phyloP scores from a whole-genome alignment of 1,140 invertebrate genomes.

The Subanguina moxae region DNA sequence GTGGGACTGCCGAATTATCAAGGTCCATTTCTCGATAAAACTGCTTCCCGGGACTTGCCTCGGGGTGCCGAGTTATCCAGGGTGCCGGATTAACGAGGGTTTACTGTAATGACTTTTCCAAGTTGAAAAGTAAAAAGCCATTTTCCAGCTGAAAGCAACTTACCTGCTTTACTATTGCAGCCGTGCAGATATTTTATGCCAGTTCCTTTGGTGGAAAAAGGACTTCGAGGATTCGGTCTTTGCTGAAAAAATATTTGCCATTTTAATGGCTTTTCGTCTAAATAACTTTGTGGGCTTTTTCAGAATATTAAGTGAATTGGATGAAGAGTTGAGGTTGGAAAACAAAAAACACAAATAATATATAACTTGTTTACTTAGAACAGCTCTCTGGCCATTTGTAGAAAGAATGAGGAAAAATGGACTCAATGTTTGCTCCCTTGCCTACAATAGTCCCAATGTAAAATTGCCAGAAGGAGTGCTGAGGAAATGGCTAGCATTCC shows the following conservation, averaged over 20 bases:
- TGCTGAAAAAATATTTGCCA: neutral
- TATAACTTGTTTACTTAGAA: neutral
- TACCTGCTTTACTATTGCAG: neutral
- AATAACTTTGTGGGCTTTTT: neutral
- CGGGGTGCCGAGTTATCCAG: too few relatives aligned
- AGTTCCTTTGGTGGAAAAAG: neutral
- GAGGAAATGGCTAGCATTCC: slow-evolving; percentile 4
- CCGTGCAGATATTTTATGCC: neutral
- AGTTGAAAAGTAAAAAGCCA: neutral
- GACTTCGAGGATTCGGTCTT: neutral
- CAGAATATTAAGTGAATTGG: neutral
- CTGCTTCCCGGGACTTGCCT: too few relatives aligned
- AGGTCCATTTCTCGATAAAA: too few relatives aligned
- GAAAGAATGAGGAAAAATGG: neutral
- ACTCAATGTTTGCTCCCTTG: neutral
- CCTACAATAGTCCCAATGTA: slow-evolving; percentile 3
- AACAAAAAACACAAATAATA: neutral
- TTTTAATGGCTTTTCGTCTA: neutral
- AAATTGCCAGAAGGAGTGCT: neutral
- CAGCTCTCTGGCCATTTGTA: slow-evolving; percentile 1
- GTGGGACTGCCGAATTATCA: too few relatives aligned
- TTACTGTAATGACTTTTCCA: too few relatives aligned
- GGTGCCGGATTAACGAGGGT: too few relatives aligned
- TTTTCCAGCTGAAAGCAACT: neutral
- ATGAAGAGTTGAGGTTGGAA: neutral